Conservation (phyloP, 2,113 vertebrate species). For the Trematocara unimaculatum region DNA sequence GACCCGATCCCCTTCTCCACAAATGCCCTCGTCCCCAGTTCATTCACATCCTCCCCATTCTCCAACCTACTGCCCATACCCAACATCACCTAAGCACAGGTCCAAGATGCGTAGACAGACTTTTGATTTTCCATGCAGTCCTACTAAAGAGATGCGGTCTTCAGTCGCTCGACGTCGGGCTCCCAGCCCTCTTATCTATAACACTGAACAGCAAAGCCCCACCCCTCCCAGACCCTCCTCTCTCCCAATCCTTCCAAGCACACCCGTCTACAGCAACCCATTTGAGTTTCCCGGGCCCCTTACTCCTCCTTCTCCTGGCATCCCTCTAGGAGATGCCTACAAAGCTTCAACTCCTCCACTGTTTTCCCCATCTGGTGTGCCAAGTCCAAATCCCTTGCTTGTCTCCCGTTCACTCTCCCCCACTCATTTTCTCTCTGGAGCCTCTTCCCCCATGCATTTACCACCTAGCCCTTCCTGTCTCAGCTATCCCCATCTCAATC, state of each 20-base stretch:
- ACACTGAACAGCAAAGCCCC: constrained; percentile 76
- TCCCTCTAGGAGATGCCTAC: constrained; percentile 75
- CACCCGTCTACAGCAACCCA: constrained; percentile 67
- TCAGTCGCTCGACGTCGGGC: constrained; percentile 76
- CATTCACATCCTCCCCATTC: constrained; percentile 71
- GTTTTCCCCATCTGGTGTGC: constrained; percentile 68
- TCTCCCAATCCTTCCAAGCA: constrained; percentile 84
- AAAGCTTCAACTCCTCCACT: constrained; percentile 70
- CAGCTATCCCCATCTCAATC: constrained; percentile 78
- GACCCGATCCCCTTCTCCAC: constrained; percentile 77
- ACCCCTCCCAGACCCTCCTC: constrained; percentile 84
- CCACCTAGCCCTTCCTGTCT: constrained; percentile 74
- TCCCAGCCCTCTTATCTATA: constrained; percentile 84
- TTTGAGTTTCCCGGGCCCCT: constrained; percentile 71
- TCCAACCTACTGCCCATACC: constrained; percentile 80
- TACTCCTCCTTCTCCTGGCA: constrained; percentile 69
- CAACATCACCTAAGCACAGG: constrained; percentile 76
- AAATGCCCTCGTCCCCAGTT: constrained; percentile 78
- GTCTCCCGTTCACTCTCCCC: constrained; percentile 83
- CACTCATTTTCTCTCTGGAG: constrained; percentile 81
- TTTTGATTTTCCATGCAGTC: constrained; percentile 71
- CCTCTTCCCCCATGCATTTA: constrained; percentile 70
- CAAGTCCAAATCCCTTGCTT: constrained; percentile 67
- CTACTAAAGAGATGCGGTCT: constrained; percentile 65
- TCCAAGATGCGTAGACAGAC: constrained; percentile 71